phyloP scores from a whole-genome alignment of 1,140 invertebrate genomes.

The Nylanderia fulva region DNA sequence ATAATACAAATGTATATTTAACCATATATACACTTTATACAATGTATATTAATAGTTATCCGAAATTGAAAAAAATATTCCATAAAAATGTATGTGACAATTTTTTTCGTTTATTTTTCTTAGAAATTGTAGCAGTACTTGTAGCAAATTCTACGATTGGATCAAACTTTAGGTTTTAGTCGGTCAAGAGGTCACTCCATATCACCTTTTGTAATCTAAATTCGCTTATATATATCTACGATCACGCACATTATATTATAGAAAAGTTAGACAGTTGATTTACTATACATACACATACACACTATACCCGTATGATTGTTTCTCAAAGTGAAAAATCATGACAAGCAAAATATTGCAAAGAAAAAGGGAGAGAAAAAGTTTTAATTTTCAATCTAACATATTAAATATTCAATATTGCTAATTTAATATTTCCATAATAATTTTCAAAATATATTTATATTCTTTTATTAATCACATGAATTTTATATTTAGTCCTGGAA shows the following conservation, averaged over 20 bases:
- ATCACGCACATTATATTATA: neutral
- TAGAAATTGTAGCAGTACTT: neutral
- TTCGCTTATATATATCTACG: slow-evolving; percentile 17
- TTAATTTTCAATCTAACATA: neutral
- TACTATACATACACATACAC: neutral
- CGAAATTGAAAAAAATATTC: neutral
- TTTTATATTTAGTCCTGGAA: neutral
- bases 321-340: neutral
- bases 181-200: slow-evolving; percentile 75
- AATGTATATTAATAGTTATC: neutral
- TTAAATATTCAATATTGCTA: neutral
- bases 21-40: neutral
- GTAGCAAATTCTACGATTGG: slow-evolving; percentile 48
- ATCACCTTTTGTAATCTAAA: slow-evolving; percentile 71
- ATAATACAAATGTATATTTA: neutral
- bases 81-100: neutral
- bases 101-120: neutral
- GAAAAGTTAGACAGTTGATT: neutral
- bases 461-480: neutral
- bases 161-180: slow-evolving; percentile 73
- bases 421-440: neutral
- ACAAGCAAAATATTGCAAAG: neutral
- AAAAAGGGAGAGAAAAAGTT: neutral
- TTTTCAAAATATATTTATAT: neutral
- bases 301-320: neutral